A percentile compares a stretch with the other conserved stretches of the same genome.
Conservation (phyloP, 2,888 invertebrate genomes). For the Chrysopilus asiliformis region DNA sequence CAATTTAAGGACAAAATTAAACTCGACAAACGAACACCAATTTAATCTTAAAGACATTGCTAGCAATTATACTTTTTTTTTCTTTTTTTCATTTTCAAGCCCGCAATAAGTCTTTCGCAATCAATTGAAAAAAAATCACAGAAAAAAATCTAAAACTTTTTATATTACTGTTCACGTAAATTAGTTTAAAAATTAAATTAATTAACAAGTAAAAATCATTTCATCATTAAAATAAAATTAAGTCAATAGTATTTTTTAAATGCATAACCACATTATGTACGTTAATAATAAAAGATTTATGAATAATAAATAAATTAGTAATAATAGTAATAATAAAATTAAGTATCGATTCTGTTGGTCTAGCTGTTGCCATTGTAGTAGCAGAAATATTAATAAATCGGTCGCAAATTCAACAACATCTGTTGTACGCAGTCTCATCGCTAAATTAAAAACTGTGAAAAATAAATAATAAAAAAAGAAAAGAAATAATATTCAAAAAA, state of each 20-base stretch:
- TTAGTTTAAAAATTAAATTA: no score
- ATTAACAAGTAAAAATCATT: background rate
- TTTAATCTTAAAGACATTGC: no score
- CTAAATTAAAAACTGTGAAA: slow-evolving; percentile 15
- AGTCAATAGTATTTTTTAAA: background rate
- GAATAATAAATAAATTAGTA: background rate
- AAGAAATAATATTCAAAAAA: no score
- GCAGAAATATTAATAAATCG: background rate
- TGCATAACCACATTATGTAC: slow-evolving; percentile 1
- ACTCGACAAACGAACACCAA: no score
- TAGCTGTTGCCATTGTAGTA: background rate
- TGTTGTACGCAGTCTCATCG: slow-evolving; percentile 13
- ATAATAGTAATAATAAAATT: background rate
- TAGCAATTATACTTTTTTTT: no score
- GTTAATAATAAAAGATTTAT: background rate
- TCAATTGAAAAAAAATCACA: background rate
- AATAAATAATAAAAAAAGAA: slow-evolving; percentile 8
- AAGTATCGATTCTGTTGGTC: background rate
- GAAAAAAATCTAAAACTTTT: background rate
- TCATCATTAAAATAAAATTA: background rate
- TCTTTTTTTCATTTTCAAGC: no score
- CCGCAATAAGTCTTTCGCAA: no score
- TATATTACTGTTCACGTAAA: background rate
- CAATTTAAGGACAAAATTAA: no score
- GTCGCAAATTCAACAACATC: background rate